A percentile compares a stretch with the other conserved stretches of the same genome.
These are phyloP conservation scores for Podarcis lilfordi DNA, from an alignment of 2,797 vertebrate genomes.

Conservation along the genomic window DNA sequence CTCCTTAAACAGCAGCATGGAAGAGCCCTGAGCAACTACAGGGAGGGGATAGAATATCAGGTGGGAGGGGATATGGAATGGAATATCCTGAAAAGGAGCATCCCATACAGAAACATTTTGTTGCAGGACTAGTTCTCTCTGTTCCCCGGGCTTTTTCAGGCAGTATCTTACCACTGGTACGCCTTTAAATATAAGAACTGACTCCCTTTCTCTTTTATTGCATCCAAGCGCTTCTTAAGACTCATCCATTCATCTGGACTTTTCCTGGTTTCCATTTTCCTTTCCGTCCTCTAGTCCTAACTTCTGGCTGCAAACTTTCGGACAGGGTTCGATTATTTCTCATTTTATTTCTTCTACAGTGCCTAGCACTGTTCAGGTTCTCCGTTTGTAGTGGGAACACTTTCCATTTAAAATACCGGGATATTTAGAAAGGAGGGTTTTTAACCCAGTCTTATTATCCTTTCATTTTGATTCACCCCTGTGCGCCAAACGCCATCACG, in stretches of 20 bases:
- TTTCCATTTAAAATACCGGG: background rate
- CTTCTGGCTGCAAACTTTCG: background rate
- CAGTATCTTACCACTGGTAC: background rate
- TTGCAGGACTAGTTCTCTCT: background rate
- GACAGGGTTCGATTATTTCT: background rate
- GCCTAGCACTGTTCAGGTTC: background rate
- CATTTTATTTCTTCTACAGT: background rate
- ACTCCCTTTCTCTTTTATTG: background rate
- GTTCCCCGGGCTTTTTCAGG: background rate
- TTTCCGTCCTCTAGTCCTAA: background rate
- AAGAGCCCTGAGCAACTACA: background rate
- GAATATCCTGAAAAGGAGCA: too few species aligned
- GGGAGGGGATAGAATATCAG: background rate
- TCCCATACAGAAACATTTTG: too few species aligned
- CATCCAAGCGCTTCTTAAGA: background rate
- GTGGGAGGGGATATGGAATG: background rate
- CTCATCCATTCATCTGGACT: background rate
- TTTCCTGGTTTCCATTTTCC: background rate
- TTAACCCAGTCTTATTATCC: background rate
- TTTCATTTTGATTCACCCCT: background rate
- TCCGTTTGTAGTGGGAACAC: background rate
- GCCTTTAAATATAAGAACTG: background rate
- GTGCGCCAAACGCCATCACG: too few species aligned
- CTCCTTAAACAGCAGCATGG: background rate
- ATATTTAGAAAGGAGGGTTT: background rate